phyloP scores from a whole-genome alignment of 2,888 invertebrate species.

The Acronicta aceris region DNA sequence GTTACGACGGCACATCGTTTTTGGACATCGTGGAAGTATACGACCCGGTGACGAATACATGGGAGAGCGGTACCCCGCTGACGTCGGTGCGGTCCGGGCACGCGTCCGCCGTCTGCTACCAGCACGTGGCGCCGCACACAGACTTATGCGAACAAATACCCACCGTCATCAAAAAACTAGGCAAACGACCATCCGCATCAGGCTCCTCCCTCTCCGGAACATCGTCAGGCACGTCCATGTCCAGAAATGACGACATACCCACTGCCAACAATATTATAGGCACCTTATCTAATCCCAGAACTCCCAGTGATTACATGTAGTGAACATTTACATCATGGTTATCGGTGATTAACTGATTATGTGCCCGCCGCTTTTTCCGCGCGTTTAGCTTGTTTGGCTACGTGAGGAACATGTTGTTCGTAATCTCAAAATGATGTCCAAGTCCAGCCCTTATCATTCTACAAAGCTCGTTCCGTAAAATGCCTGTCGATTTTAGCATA shows the following conservation, averaged over 20 bases:
- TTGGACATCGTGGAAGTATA: conserved; percentile 96
- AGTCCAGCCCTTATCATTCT: conserved; percentile 10
- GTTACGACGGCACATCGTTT: conserved; percentile 96
- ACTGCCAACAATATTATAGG: conserved; percentile 81
- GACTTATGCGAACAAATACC: conserved; percentile 61
- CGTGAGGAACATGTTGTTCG: conserved; percentile 25
- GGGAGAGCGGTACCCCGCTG: conserved; percentile 94
- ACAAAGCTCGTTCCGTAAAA: conserved; percentile 6
- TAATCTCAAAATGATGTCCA: conserved; percentile 45
- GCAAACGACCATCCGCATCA: conserved; percentile 57
- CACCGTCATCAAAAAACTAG: conserved; percentile 61
- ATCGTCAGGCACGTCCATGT: conserved; percentile 29
- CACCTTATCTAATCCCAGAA: conserved; percentile 72
- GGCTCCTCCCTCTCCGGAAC: conserved; percentile 40
- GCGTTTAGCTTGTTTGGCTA: conserved; percentile 9
- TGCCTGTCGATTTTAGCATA: conserved; percentile 20
- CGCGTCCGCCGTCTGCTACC: conserved; percentile 96
- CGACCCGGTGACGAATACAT: conserved; percentile 93
- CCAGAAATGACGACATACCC: conserved; percentile 73
- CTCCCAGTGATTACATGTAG: conserved; percentile 59
- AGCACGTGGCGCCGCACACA: conserved; percentile 89
- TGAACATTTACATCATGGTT: conserved; percentile 26
- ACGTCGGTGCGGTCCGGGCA: conserved; percentile 97
- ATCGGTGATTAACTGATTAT: conserved; percentile 43
- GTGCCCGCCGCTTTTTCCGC: conserved; percentile 33